phyloP scores from a whole-genome alignment of 2,113 vertebrate species.

The Rhineura floridana region DNA sequence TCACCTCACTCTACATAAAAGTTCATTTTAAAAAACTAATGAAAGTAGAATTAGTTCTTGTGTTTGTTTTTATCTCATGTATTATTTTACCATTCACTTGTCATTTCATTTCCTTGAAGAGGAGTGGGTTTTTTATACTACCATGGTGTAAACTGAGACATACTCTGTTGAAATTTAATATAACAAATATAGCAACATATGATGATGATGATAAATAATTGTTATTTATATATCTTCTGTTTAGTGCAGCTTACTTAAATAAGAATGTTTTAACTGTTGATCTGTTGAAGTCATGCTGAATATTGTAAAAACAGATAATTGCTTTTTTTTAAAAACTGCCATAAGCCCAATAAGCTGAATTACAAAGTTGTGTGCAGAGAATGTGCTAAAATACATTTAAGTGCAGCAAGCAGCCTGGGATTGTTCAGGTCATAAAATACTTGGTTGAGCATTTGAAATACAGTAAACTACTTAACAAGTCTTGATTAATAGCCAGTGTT shows the following conservation, averaged over 20 bases:
- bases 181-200: too few relatives aligned
- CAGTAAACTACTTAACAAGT: slow-evolving; percentile 31
- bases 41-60: neutral
- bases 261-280: neutral
- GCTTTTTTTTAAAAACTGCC: slow-evolving; percentile 20
- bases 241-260: neutral
- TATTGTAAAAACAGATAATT: slow-evolving; percentile 22
- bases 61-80: neutral
- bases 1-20: accelerated
- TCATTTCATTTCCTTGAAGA: neutral
- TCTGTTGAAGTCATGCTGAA: neutral
- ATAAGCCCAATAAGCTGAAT: slow-evolving; percentile 4
- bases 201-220: too few relatives aligned
- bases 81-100: neutral
- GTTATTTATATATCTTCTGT: neutral
- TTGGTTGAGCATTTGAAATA: slow-evolving; percentile 31
- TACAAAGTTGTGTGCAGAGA: neutral
- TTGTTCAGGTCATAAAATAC: slow-evolving; percentile 27
- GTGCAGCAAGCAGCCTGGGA: neutral
- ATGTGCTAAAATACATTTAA: neutral
- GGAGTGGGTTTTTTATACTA: slow-evolving; percentile 25
- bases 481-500: slow-evolving; percentile 40
- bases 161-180: slow-evolving; percentile 8
- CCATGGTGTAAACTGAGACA: slow-evolving; percentile 2
- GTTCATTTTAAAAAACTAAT: slow-evolving; percentile 5